Conservation (phyloP, 2,113 vertebrate genomes). For the Gadus macrocephalus region DNA sequence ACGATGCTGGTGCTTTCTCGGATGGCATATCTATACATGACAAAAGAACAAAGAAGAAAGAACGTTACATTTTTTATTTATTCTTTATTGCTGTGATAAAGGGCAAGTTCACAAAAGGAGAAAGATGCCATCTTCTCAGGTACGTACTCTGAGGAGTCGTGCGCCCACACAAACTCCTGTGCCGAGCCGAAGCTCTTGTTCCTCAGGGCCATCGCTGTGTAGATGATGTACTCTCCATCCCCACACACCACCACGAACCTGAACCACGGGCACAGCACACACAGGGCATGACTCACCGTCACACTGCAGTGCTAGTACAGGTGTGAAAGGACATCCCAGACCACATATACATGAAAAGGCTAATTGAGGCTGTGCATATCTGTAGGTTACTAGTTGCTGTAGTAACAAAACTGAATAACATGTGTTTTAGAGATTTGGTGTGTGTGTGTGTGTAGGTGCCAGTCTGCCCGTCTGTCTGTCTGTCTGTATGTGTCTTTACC, state of each 20-base stretch:
- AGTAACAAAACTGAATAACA: not conserved
- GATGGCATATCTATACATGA: constrained; percentile 83
- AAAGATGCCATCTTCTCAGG: not conserved
- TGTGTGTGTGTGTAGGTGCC: not conserved
- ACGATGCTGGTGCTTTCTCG: constrained; percentile 95
- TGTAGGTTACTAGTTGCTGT: not conserved
- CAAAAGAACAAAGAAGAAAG: not conserved
- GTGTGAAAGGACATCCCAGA: too few species aligned
- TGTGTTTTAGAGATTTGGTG: not conserved
- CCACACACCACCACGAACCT: constrained; percentile 97
- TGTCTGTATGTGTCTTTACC: constrained; percentile 64
- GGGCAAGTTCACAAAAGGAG: not conserved
- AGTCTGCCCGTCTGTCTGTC: too few species aligned
- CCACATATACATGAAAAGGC: too few species aligned
- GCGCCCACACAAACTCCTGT: constrained; percentile 97
- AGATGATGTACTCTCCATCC: constrained; percentile 98
- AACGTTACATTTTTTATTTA: not conserved
- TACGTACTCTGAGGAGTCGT: constrained; percentile 98
- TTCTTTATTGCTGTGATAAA: not conserved
- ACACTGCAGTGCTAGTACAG: too few species aligned
- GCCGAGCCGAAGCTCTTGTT: constrained; percentile 99
- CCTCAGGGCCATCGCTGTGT: constrained; percentile 96
- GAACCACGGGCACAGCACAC: constrained; percentile 17
- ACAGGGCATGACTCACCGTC: not conserved
- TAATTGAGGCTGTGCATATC: too few species aligned